phyloP scores from a whole-genome alignment of 2,797 vertebrate species.

The Tenualosa ilisha region DNA sequence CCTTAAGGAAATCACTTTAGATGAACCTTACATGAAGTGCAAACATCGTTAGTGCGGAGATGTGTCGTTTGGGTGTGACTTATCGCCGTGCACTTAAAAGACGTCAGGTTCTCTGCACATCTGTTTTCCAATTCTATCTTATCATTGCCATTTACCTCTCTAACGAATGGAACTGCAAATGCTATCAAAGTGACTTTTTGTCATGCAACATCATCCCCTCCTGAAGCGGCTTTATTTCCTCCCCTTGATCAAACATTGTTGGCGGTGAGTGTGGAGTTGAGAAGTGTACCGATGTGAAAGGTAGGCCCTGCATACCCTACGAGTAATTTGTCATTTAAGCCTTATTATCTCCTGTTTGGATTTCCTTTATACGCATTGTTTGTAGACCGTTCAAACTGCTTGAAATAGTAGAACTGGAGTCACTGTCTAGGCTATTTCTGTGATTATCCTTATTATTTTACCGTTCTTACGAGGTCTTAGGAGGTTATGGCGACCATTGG shows the following conservation, averaged over 20 bases:
- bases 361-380: neutral
- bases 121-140: conserved; percentile 75
- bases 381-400: neutral
- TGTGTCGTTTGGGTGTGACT: conserved; percentile 59
- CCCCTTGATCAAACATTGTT: conserved; percentile 74
- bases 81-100: conserved; percentile 69
- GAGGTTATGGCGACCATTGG: neutral
- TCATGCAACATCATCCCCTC: conserved; percentile 70
- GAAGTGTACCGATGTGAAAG: neutral
- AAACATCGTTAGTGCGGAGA: conserved; percentile 43
- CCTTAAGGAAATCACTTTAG: neutral
- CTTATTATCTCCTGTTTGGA: neutral
- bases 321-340: neutral
- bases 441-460: neutral
- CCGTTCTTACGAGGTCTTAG: neutral
- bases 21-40: conserved; percentile 22
- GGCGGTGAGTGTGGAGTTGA: conserved; percentile 63
- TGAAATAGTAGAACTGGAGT: neutral
- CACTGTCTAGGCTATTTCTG: neutral
- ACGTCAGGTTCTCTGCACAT: conserved; percentile 57
- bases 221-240: conserved; percentile 62
- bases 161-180: conserved; percentile 68
- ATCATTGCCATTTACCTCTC: conserved; percentile 72
- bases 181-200: conserved; percentile 78
- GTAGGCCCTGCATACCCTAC: neutral